A percentile compares a stretch with the other conserved stretches of the same genome.
Conservation (phyloP, 1,140 invertebrate species). For the Cydia amplana region DNA sequence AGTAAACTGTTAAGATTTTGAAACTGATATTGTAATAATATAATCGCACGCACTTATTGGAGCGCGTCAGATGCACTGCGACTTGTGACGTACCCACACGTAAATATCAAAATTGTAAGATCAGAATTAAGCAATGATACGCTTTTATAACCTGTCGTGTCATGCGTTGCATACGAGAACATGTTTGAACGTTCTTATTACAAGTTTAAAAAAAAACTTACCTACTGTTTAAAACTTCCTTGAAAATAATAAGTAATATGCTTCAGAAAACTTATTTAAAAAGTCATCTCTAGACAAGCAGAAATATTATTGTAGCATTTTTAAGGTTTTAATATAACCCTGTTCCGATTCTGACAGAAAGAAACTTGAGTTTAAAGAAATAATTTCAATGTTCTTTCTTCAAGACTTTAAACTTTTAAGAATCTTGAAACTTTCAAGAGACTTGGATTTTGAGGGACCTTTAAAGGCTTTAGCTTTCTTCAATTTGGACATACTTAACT, state of each 20-base stretch:
- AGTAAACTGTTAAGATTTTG: no score
- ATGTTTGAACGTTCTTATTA: not conserved
- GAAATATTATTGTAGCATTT: not conserved
- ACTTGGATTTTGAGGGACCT: conserved; percentile 2
- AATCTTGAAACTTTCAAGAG: conserved; percentile 27
- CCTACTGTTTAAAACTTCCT: no score
- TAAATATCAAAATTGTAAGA: no score
- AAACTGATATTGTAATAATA: no score
- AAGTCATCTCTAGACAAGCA: not conserved
- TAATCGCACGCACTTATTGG: no score
- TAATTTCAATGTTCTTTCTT: no score
- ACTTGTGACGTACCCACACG: no score
- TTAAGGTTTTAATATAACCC: not conserved
- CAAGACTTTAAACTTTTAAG: not conserved
- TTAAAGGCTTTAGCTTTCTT: conserved; percentile 10
- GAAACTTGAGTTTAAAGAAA: conserved; percentile 24
- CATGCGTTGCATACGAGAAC: no score
- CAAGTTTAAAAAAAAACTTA: not conserved
- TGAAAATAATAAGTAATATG: not conserved
- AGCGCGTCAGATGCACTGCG: no score
- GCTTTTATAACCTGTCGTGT: no score
- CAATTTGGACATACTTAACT: not conserved
- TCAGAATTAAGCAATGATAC: no score
- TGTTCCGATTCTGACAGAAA: conserved; percentile 3
- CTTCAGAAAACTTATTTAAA: not conserved